Base-by-base conservation (phyloP, 2,113 vertebrate genomes). In the Xerus inauris region DNA sequence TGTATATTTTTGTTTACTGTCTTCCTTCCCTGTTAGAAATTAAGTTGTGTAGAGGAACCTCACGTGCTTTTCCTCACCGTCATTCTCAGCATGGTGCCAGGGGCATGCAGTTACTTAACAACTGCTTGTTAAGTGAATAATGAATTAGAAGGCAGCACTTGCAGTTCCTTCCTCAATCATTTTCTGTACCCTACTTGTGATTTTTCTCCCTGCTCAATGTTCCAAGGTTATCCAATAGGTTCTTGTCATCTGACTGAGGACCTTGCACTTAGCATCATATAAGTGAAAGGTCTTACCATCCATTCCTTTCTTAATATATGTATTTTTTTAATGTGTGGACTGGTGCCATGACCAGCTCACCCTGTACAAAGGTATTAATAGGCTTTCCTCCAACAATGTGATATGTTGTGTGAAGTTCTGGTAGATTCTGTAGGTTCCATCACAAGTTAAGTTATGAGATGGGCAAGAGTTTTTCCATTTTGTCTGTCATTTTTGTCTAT, bases 301-400 rank as follows among this genome's bases (percentile, higher is more conserved):
- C 17, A 2, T 8, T 38, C 51, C 54, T 17, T 2, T 12, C 71
- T 67, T 17, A 47, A 40, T 1, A 47, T 8, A 47, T 8, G 8
- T 8, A 47, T 8, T 20, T 11, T 32, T 16, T 28, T 32, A 7
- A 6, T 13, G 6, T 26, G 32, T 73, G 62, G 24, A 14, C 40
- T 42, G 49, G 16, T 62, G 30, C 82, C 24, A 3, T 1, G 4
- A 64, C 22, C 7, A 5, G 32, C 26, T 54, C 42, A 35, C 2
- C 26, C 4, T 28, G 42, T 40, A 35, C 11, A 35, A 54, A 54
- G 38, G 54, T 57, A 17, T 0, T n/a, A 3, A 0, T n/a, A 3
- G 32, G 30, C 5, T 28, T 6, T 57, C 38, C 45, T 28, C 45
- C 14, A 3, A 14, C 28, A 9, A 8, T 9, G 24, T 30, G 24